Conservation (phyloP, 2,888 invertebrate genomes). For the Hyalella azteca region DNA sequence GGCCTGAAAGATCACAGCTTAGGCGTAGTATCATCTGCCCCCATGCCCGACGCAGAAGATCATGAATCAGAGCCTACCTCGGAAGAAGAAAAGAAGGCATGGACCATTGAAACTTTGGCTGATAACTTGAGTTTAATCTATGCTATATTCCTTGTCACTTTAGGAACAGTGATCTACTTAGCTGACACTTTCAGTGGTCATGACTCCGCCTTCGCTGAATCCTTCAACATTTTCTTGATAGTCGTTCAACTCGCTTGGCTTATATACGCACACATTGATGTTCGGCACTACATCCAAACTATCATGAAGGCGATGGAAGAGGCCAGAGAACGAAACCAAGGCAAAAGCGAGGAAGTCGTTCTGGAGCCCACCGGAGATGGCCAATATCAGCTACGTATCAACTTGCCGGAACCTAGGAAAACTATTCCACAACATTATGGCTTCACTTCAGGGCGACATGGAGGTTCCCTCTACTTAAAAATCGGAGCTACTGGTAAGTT, state of each 20-base stretch:
- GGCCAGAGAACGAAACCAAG: conserved; percentile 61
- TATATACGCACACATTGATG: conserved; percentile 70
- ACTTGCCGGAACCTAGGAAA: conserved; percentile 53
- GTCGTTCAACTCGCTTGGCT: conserved; percentile 70
- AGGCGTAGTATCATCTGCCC: conserved; percentile 13
- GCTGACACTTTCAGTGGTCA: conserved; percentile 54
- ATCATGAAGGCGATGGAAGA: conserved; percentile 63
- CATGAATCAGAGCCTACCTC: conserved; percentile 44
- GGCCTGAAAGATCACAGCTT: conserved; percentile 28
- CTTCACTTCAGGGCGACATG: conserved; percentile 73
- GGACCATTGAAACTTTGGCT: conserved; percentile 51
- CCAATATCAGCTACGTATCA: conserved; percentile 57
- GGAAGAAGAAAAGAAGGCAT: conserved; percentile 44
- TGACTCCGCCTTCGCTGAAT: conserved; percentile 50
- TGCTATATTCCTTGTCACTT: conserved; percentile 56
- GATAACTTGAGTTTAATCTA: conserved; percentile 57
- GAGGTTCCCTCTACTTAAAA: conserved; percentile 77
- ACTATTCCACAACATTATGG: conserved; percentile 60
- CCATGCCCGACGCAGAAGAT: conserved; percentile 41
- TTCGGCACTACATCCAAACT: conserved; percentile 66
- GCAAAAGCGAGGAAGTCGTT: conserved; percentile 50
- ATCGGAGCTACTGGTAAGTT: conserved; percentile 73
- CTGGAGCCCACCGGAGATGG: conserved; percentile 55
- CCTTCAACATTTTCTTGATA: conserved; percentile 70
- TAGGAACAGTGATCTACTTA: conserved; percentile 56